Evolutionary conservation across 2,888 invertebrate genomes (phyloP).

Genomic region (Aphrophora alni): DNA sequence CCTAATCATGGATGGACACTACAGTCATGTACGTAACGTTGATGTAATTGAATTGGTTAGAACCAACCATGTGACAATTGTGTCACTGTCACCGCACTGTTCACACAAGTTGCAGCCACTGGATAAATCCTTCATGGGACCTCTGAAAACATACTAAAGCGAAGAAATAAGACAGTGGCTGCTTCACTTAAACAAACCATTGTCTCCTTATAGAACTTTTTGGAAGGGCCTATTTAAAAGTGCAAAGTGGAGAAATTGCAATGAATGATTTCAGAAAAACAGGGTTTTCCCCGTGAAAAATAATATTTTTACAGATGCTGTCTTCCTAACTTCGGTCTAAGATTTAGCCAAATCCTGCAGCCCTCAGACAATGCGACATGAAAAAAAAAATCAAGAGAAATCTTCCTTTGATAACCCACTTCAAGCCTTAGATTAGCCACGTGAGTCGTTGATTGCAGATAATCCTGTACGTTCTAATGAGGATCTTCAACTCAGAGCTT

Average conservation of each 20-base stretch:
- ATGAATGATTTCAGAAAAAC: background rate
- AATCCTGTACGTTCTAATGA: no score
- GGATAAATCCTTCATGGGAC: constrained; percentile 42
- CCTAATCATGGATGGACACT: constrained; percentile 44
- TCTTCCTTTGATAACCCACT: no score
- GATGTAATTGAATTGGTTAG: constrained; percentile 38
- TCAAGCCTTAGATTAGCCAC: no score
- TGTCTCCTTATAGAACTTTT: background rate
- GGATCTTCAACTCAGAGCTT: no score
- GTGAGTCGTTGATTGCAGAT: no score
- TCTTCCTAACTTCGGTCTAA: background rate
- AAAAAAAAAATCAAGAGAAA: no score
- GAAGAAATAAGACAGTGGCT: background rate
- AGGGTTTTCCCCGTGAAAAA: background rate
- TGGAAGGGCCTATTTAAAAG: background rate
- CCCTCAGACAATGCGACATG: no score
- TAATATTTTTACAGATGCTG: background rate
- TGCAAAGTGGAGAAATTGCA: background rate
- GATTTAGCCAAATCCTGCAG: no score
- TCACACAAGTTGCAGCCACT: constrained; percentile 41
- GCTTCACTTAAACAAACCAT: background rate
- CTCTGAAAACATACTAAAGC: background rate
- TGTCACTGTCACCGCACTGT: constrained; percentile 43
- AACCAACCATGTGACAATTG: constrained; percentile 35
- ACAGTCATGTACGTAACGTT: constrained; percentile 40